Base-by-base conservation (phyloP, 2,797 vertebrate species). In the Propithecus deckenii region DNA sequence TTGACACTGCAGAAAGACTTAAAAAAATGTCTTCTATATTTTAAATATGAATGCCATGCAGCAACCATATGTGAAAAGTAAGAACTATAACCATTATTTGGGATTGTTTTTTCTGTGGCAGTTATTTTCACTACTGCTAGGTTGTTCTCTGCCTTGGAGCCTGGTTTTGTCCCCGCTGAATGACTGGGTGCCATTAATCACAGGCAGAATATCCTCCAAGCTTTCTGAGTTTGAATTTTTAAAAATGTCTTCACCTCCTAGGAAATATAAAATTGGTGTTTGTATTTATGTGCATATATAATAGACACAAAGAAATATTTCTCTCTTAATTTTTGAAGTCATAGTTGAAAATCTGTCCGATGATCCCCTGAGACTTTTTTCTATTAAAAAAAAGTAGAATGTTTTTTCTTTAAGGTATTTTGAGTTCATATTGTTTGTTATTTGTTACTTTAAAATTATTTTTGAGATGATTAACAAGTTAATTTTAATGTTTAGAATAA, bases 401-500 rank as follows among this genome's bases (percentile, higher is more conserved):
- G 43, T 75, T 96, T 96, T 94, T 88, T 13, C 84, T 94, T 91
- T 90, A 84, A 93, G 48, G 4, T 88, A 20, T 94, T 81, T 72
- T n/a, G 43, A 67, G 8, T 22, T 87, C 41, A 72, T 46, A n/a
- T 91, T 97, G 35, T 50, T 76, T 78, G 67, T 91, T 61, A 48
- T 89, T 93, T 95, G n/a, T 86, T 95, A 79, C 7, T 89, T 85
- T 72, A 92, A 81, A 92, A 87, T 63, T 78, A n/a, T 52, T 90
- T 61, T 96, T 83, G 50, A 94, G 46, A 57, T 95, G n/a, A 22
- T 74, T 83, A 86, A 43, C n/a, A 61, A 85, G 48, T 94, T 35
- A 52, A 12, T 93, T 95, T 93, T 89, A 89, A 93, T 93, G 89
- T 84, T 92, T 90, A 91, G 22, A 18, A 25, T 81, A 86, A 89